Evolutionary conservation across 2,888 invertebrate species (phyloP).

Genomic region (Nymphalis c-album): DNA sequence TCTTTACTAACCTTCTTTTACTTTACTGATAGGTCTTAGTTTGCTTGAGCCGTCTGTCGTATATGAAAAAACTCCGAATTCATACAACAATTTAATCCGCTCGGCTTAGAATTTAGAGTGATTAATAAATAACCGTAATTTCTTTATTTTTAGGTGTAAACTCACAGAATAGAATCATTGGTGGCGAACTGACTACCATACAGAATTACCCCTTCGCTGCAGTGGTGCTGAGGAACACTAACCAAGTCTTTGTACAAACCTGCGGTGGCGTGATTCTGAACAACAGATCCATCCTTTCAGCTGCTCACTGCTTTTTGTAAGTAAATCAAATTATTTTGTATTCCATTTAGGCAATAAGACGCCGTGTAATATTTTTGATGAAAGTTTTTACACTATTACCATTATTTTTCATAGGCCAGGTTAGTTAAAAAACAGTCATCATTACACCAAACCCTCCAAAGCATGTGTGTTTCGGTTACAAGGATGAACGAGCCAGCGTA

Average conservation of each 20-base stretch:
- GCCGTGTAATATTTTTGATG: too few species aligned
- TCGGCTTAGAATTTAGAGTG: too few species aligned
- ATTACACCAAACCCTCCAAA: too few species aligned
- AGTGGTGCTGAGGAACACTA: slow-evolving; percentile 25
- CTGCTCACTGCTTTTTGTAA: slow-evolving; percentile 42
- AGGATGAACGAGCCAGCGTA: too few species aligned
- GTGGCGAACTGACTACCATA: slow-evolving; percentile 35
- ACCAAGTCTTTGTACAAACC: slow-evolving; percentile 36
- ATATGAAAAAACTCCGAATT: not conserved
- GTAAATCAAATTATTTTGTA: not conserved
- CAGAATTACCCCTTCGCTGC: slow-evolving; percentile 34
- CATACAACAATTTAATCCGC: not conserved
- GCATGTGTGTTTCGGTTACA: too few species aligned
- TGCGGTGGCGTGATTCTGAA: slow-evolving; percentile 46
- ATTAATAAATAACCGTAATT: not conserved
- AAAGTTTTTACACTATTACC: too few species aligned
- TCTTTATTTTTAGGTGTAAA: slow-evolving; percentile 19
- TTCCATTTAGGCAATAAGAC: too few species aligned
- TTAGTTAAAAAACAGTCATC: too few species aligned
- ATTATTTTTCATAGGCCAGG: too few species aligned
- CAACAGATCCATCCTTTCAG: slow-evolving; percentile 42
- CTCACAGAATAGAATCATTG: slow-evolving; percentile 32
- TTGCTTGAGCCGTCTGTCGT: too few species aligned
- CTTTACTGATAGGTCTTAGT: too few species aligned
- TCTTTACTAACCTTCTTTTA: too few species aligned